These are phyloP conservation scores for Budorcas taxicolor DNA, from an alignment of 2,113 vertebrate genomes.

Conservation along the genomic window DNA sequence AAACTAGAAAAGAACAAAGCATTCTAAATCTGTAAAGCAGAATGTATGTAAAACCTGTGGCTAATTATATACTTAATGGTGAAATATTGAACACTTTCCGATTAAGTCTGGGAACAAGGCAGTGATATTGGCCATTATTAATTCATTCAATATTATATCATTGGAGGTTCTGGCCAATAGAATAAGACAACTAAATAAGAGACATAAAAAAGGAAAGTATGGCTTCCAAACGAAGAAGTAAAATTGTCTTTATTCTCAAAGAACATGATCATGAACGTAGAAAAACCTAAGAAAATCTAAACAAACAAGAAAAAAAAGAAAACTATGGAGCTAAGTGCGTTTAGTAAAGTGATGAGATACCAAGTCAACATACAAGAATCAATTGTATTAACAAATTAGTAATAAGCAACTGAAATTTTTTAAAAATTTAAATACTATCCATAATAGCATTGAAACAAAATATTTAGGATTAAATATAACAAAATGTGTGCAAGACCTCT, in stretches of 20 bases:
- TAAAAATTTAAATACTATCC: background rate
- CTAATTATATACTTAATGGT: background rate
- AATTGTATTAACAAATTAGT: background rate
- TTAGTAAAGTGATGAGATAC: background rate
- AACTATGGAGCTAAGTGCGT: background rate
- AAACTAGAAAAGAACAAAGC: background rate
- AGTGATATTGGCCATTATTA: background rate
- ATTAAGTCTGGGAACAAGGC: background rate
- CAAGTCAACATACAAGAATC: background rate
- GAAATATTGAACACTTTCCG: background rate
- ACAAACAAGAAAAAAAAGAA: background rate
- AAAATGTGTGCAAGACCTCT: background rate
- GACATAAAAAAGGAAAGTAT: background rate
- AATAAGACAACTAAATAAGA: background rate
- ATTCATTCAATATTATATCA: background rate
- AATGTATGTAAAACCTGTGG: background rate
- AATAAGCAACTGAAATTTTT: background rate
- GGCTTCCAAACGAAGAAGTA: background rate
- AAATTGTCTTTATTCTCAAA: conserved; percentile 18
- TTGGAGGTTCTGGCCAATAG: background rate
- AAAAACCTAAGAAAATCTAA: background rate
- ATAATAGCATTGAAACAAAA: background rate
- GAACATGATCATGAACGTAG: background rate
- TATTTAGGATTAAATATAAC: background rate
- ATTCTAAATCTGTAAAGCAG: background rate